These are phyloP conservation scores for Galeruca laticollis DNA, from an alignment of 2,888 invertebrate genomes.

Conservation along the genomic window DNA sequence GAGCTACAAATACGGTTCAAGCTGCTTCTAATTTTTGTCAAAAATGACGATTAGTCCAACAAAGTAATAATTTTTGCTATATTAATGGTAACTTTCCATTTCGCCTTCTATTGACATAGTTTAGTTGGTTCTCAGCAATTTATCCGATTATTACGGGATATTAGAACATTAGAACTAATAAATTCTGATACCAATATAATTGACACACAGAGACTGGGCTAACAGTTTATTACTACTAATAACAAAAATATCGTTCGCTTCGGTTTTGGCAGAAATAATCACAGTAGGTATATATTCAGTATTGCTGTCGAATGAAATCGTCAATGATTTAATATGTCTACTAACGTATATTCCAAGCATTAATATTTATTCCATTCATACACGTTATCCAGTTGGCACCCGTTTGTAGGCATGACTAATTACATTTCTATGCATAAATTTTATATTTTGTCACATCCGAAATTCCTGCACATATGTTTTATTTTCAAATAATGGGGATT, in stretches of 20 bases:
- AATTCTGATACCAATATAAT: not conserved
- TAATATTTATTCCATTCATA: slow-evolving; percentile 13
- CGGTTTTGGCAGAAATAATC: slow-evolving; percentile 36
- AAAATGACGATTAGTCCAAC: too few relatives aligned
- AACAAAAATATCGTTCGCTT: slow-evolving; percentile 37
- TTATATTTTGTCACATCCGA: not conserved
- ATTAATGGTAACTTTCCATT: not conserved
- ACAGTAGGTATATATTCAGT: slow-evolving; percentile 31
- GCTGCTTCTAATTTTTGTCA: too few relatives aligned
- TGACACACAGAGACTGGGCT: slow-evolving; percentile 5
- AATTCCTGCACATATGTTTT: not conserved
- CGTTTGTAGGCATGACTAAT: not conserved
- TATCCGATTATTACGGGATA: too few relatives aligned
- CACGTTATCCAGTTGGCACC: not conserved
- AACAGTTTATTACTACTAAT: slow-evolving; percentile 36
- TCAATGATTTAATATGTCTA: slow-evolving; percentile 28
- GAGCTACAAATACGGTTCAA: too few relatives aligned
- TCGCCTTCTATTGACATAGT: not conserved
- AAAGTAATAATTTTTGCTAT: too few relatives aligned
- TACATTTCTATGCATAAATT: slow-evolving; percentile 1
- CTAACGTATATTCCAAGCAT: slow-evolving; percentile 19
- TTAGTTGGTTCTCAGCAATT: too few relatives aligned
- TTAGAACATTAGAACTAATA: too few relatives aligned
- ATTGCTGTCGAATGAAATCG: slow-evolving; percentile 26
- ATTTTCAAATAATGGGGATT: too few relatives aligned